A percentile compares a stretch with the other conserved stretches of the same genome.
These are phyloP conservation scores for Halcyon malimbica DNA, from an alignment of 2,113 vertebrate species.

Conservation along the genomic window DNA sequence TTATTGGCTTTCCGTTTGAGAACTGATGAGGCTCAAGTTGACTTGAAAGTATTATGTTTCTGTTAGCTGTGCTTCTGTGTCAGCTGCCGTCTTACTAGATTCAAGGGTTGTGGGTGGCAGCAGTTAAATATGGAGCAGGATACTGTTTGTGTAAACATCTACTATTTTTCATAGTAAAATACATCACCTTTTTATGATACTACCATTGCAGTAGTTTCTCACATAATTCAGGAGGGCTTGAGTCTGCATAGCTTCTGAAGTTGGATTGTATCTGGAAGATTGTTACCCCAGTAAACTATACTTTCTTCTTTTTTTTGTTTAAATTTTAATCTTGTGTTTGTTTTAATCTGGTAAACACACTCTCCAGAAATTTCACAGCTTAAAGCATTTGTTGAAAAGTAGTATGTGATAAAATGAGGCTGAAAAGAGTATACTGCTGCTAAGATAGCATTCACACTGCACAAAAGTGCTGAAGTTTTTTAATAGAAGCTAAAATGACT, in stretches of 20 bases:
- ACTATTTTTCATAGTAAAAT: not conserved
- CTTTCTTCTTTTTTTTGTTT: not conserved
- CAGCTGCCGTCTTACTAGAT: not conserved
- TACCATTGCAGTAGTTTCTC: not conserved
- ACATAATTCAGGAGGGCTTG: not conserved
- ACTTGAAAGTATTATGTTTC: not conserved
- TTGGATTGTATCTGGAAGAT: not conserved
- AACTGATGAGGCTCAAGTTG: not conserved
- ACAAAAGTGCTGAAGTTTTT: not conserved
- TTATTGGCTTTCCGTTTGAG: not conserved
- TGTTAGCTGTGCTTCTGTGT: not conserved
- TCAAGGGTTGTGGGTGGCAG: not conserved
- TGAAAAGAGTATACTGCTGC: not conserved
- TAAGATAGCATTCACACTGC: not conserved
- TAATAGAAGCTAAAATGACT: not conserved
- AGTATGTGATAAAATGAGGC: not conserved
- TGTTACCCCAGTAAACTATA: too few species aligned
- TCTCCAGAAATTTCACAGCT: not conserved
- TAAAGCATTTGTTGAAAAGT: not conserved
- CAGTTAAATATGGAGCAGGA: not conserved
- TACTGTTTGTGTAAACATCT: not conserved
- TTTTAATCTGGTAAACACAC: not conserved
- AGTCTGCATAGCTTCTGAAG: not conserved
- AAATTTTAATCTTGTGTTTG: not conserved
- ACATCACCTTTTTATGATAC: not conserved